phyloP scores from a whole-genome alignment of 2,797 vertebrate genomes.

The Pantherophis vulpinus region DNA sequence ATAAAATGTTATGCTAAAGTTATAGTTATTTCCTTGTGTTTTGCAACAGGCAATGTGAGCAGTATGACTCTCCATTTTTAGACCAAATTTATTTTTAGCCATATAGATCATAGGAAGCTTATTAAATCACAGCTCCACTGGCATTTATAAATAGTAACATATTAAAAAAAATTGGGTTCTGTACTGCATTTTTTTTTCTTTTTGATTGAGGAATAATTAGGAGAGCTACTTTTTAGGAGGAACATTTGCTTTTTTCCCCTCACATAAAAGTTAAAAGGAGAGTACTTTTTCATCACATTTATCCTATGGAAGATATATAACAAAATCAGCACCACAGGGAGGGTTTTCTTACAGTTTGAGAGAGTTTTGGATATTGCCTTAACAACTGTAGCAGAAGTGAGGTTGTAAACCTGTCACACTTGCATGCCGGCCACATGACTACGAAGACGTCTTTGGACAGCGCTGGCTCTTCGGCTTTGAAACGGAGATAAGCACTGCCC shows the following conservation, averaged over 20 bases:
- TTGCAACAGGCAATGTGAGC: not conserved
- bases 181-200: not conserved
- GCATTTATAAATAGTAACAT: not conserved
- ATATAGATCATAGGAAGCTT: not conserved
- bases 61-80: not conserved
- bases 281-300: not conserved
- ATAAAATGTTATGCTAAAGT: not conserved
- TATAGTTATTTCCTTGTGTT: not conserved
- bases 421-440: too few species aligned
- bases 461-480: too few species aligned
- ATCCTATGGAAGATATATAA: not conserved
- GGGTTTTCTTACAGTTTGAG: not conserved
- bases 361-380: not conserved
- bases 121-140: not conserved
- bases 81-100: conserved; percentile 10
- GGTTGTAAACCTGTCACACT: not conserved
- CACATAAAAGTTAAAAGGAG: not conserved
- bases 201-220: not conserved
- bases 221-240: not conserved
- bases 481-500: too few species aligned
- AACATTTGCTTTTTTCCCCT: not conserved
- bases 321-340: not conserved
- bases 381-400: not conserved
- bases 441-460: too few species aligned
- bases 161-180: not conserved